These are phyloP conservation scores for Mobula birostris DNA, from an alignment of 2,113 vertebrate species.

Conservation along the genomic window DNA sequence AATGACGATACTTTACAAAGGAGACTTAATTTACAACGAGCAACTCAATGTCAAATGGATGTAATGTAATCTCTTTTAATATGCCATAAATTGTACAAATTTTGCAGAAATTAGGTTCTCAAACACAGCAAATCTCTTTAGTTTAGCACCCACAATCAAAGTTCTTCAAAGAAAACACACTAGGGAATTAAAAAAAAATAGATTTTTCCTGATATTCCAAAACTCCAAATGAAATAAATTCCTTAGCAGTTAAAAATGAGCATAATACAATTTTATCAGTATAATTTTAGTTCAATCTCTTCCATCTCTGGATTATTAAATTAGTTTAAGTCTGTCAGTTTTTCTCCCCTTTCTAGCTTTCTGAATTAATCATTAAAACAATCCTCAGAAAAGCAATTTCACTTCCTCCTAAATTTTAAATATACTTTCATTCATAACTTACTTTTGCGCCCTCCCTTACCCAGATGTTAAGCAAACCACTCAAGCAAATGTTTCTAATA, in stretches of 20 bases:
- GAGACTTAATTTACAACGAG: slow-evolving; percentile 4
- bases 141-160: background rate
- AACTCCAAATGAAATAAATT: background rate
- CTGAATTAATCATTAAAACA: slow-evolving; percentile 1
- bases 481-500: slow-evolving; percentile 25
- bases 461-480: slow-evolving; percentile 19
- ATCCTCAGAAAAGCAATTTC: slow-evolving; percentile 30
- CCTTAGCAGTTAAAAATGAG: background rate
- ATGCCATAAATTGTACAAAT: background rate
- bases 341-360: background rate
- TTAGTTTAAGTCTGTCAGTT: background rate
- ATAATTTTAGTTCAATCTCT: background rate
- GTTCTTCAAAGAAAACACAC: background rate
- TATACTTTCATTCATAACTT: slow-evolving; percentile 35
- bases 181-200: background rate
- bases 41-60: background rate
- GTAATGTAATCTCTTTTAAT: background rate
- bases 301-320: background rate
- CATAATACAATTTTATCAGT: background rate
- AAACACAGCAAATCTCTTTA: background rate
- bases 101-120: background rate
- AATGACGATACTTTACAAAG: background rate
- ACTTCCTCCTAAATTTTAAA: slow-evolving; percentile 28
- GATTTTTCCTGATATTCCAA: background rate
- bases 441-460: background rate